Evolutionary conservation across 2,113 vertebrate genomes (phyloP).

Genomic region (Aptenodytes patagonicus): DNA sequence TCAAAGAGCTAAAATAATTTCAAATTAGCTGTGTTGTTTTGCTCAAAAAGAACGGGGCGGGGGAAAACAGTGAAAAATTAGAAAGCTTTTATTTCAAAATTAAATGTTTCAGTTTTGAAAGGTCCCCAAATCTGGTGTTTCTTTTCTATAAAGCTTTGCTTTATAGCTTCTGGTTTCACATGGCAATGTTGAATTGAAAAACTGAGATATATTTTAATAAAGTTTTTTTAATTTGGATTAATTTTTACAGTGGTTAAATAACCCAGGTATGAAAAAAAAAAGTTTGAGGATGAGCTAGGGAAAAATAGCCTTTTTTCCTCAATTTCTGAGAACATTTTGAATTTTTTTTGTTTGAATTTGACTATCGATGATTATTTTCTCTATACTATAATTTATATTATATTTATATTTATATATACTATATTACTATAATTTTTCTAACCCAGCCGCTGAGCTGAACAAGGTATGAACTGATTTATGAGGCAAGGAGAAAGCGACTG

Average conservation of each 20-base stretch:
- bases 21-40: background rate
- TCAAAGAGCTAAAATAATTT: background rate
- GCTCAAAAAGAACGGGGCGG: background rate
- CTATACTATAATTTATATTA: too few relatives aligned
- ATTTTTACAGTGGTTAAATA: background rate
- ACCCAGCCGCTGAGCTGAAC: background rate
- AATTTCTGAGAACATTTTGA: background rate
- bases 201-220: background rate
- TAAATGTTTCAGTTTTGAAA: background rate
- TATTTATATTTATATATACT: too few relatives aligned
- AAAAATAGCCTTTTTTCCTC: background rate
- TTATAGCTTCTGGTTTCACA: background rate
- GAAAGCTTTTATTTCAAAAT: background rate
- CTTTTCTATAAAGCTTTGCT: background rate
- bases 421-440: background rate
- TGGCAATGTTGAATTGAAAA: background rate
- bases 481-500: background rate
- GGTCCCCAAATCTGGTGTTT: background rate
- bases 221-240: background rate
- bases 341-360: background rate
- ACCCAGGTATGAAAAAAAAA: background rate
- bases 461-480: background rate
- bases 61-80: background rate
- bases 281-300: background rate
- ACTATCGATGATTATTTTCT: background rate